Conservation (phyloP, 2,888 invertebrate species). For the Drosophila pegasa region DNA sequence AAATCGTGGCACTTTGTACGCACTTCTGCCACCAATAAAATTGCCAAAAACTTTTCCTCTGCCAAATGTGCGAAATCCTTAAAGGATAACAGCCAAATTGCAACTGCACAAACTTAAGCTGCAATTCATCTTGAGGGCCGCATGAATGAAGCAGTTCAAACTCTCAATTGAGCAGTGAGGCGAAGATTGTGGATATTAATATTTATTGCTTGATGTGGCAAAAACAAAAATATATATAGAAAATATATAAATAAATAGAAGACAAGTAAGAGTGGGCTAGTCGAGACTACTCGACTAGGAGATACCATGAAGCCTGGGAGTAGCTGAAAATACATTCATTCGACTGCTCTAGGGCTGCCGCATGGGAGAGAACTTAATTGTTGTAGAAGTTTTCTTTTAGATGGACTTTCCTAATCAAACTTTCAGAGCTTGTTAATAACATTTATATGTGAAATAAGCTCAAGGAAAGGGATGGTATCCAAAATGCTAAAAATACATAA, state of each 20-base stretch:
- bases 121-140: constrained; percentile 1
- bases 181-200: not conserved
- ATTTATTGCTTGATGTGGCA: not conserved
- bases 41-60: constrained; percentile 35
- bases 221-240: not conserved
- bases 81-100: not conserved
- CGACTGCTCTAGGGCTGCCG: no score
- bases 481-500: no score
- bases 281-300: no score
- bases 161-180: not conserved
- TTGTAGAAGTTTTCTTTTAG: no score
- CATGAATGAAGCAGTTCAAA: not conserved
- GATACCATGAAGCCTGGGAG: no score
- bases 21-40: constrained; percentile 39
- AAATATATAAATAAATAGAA: not conserved
- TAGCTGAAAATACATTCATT: no score
- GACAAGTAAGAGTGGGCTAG: no score
- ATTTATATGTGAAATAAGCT: no score
- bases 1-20: constrained; percentile 43
- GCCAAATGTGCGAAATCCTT: constrained; percentile 2
- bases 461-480: no score
- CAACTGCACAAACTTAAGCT: constrained; percentile 6
- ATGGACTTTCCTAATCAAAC: no score
- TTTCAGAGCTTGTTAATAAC: no score
- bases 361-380: no score